Evolutionary conservation across 2,113 vertebrate genomes (phyloP), one percentile per base, ranked within the genome.

Genomic region (Oncorhynchus mykiss): DNA sequence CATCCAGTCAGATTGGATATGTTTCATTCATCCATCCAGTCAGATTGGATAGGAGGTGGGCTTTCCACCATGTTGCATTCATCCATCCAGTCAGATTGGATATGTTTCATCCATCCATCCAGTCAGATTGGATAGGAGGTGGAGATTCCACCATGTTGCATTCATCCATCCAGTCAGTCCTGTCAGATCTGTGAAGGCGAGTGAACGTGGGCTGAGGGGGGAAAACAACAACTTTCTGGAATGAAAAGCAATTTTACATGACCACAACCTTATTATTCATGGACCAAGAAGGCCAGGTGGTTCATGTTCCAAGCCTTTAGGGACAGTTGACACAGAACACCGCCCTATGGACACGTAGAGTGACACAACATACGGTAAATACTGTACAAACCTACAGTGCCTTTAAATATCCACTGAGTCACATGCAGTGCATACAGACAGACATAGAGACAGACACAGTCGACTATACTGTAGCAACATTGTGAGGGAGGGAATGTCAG

Each of bases 231-330:
- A 54, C 51, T 54, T 54, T 18, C 51, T 18, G 39, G 39, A 45
- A 45, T 45, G 51, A 54, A 54, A 54, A 54, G 13, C 51, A 18
- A 18, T 54, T 3, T 54, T 9, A 76, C 29, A 29, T 18, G 18
- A 31, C 66, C 67, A 80, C 78, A 66, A 60, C 71, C 73, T 70
- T 72, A 80, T 78, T 68, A 11, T 9, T 80, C 73, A 64, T 73
- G 70, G 76, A 87, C 78, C 78, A 84, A 86, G 2, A 2, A 72
- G 11, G 2, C 81, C 81, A 80, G 76, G 9, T 45, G 39, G 9
- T 45, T 77, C 71, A 79, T 86, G 66, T 12, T 57, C 75, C 80
- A 82, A 27, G 6, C 25, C 16, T 31, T 29, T 13, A n/a, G 18
- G 5, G 20, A 70, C 18, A 45, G 39, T 76, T 20, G 67, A 27